These are phyloP conservation scores for Pollenia angustigena DNA, from an alignment of 2,888 invertebrate genomes.

Conservation along the genomic window DNA sequence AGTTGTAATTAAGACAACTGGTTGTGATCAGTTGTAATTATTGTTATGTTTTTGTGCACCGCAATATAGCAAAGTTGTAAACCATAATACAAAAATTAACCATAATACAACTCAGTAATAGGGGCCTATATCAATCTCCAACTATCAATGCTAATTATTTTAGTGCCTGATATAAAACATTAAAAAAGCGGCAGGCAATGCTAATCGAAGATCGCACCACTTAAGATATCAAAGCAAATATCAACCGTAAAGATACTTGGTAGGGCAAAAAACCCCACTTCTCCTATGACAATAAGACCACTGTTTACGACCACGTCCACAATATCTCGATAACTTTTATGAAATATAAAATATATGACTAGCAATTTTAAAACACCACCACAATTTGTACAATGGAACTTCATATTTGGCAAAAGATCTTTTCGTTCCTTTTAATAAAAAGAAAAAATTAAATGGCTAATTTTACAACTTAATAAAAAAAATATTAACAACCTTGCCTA, in stretches of 20 bases:
- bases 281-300: conserved; percentile 79
- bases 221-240: conserved; percentile 78
- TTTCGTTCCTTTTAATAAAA: no score
- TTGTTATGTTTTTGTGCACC: no score
- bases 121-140: no score
- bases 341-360: conserved; percentile 34
- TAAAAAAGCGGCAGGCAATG: neutral
- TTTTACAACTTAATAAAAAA: neutral
- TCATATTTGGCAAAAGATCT: no score
- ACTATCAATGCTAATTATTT: no score
- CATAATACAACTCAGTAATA: no score
- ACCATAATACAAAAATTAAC: no score
- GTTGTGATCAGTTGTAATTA: no score
- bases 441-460: neutral
- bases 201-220: conserved; percentile 79
- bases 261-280: conserved; percentile 79
- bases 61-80: no score
- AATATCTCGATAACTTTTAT: conserved; percentile 33
- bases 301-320: neutral
- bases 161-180: no score
- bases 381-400: neutral
- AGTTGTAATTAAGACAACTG: no score
- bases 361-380: conserved; percentile 21
- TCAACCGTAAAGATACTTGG: conserved; percentile 80
- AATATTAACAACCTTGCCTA: no score